A percentile compares a stretch with the other conserved stretches of the same genome.
Evolutionary conservation across 2,888 invertebrate genomes (phyloP).

Genomic region (Cantharis rustica): DNA sequence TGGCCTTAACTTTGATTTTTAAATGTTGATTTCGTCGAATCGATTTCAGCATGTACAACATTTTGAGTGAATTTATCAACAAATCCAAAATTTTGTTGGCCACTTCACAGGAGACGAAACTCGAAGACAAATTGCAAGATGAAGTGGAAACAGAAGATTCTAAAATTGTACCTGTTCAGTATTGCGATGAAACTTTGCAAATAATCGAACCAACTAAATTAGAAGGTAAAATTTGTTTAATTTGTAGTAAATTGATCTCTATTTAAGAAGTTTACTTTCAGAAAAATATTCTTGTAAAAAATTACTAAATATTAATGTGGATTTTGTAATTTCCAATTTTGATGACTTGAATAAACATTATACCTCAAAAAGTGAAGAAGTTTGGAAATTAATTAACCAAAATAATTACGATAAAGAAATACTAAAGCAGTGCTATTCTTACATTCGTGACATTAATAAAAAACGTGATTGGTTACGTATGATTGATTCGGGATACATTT

Average conservation of each 20-base stretch:
- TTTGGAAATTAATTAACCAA: constrained; percentile 49
- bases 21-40: not conserved
- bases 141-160: not conserved
- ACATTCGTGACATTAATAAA: constrained; percentile 49
- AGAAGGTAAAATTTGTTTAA: not conserved
- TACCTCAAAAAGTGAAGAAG: constrained; percentile 42
- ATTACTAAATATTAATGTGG: constrained; percentile 47
- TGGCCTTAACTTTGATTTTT: not conserved
- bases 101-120: constrained; percentile 7
- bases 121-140: not conserved
- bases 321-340: constrained; percentile 45
- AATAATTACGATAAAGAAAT: constrained; percentile 34
- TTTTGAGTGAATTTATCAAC: constrained; percentile 34
- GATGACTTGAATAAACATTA: constrained; percentile 42
- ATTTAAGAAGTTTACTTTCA: not conserved
- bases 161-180: not conserved
- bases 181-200: not conserved
- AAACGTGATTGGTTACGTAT: constrained; percentile 48
- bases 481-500: constrained; percentile 48
- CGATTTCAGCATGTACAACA: constrained; percentile 32
- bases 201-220: not conserved
- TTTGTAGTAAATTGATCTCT: not conserved
- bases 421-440: constrained; percentile 43
- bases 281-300: constrained; percentile 28
- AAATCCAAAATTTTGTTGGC: constrained; percentile 23